Percentiles rank a stretch among this genome's conserved stretches.
These are phyloP conservation scores for Paedocypris micromegethes DNA, from an alignment of 2,797 vertebrate species.

Conservation along the genomic window DNA sequence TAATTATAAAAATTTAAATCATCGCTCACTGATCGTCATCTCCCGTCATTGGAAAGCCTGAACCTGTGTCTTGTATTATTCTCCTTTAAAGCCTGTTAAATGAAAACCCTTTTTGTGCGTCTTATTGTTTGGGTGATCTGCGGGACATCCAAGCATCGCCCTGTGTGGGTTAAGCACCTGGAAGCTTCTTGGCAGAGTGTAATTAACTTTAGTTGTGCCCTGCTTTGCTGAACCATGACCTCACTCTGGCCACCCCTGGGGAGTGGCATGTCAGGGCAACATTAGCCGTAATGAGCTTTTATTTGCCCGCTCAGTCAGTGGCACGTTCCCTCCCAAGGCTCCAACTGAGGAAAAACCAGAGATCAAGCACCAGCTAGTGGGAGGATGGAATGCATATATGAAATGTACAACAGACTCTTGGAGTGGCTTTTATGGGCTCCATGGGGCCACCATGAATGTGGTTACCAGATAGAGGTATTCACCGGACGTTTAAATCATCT, in stretches of 20 bases:
- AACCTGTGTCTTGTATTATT: slow-evolving; percentile 15
- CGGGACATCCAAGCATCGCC: slow-evolving; percentile 44
- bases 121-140: slow-evolving; percentile 51
- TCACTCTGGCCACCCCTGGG: slow-evolving; percentile 65
- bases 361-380: slow-evolving; percentile 54
- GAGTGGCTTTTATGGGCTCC: slow-evolving; percentile 5
- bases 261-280: slow-evolving; percentile 74
- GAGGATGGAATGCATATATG: slow-evolving; percentile 69
- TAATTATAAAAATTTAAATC: too few relatives aligned
- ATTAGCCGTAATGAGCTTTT: slow-evolving; percentile 71
- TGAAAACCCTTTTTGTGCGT: slow-evolving; percentile 45
- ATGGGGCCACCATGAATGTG: slow-evolving; percentile 46
- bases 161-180: slow-evolving; percentile 52
- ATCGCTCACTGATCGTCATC: too few relatives aligned
- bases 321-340: slow-evolving; percentile 29
- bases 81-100: slow-evolving; percentile 47
- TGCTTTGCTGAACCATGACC: slow-evolving; percentile 59
- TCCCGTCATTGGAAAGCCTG: too few relatives aligned
- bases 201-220: slow-evolving; percentile 67
- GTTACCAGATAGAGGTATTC: slow-evolving; percentile 16
- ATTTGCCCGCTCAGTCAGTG: slow-evolving; percentile 59
- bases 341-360: slow-evolving; percentile 19
- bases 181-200: slow-evolving; percentile 58
- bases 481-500: slow-evolving; percentile 16
- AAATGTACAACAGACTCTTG: slow-evolving; percentile 47